Conservation (phyloP, 2,888 invertebrate genomes). For the Yponomeuta malinellus region DNA sequence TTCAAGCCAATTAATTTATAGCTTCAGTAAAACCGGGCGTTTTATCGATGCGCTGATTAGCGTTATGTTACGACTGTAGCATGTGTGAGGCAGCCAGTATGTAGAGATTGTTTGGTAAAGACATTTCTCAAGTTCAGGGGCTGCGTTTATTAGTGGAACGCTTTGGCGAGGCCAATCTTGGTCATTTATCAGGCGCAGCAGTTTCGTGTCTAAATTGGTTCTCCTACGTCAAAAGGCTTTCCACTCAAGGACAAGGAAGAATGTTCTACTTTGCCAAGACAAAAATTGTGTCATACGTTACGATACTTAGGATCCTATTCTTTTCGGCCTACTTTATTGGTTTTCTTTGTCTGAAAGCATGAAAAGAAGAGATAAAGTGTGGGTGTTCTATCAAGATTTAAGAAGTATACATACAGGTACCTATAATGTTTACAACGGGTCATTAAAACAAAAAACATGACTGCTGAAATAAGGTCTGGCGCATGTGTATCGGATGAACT, state of each 20-base stretch:
- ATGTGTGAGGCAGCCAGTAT: neutral
- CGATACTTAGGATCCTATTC: neutral
- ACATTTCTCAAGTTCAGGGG: constrained; percentile 14
- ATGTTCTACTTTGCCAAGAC: neutral
- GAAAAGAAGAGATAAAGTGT: too few species aligned
- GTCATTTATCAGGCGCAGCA: constrained; percentile 8
- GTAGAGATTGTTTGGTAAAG: constrained; percentile 9
- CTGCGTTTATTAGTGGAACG: constrained; percentile 10
- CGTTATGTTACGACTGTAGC: neutral
- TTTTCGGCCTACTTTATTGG: neutral
- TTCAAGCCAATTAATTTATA: neutral
- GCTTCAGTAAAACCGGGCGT: neutral
- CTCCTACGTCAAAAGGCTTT: neutral
- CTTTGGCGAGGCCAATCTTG: constrained; percentile 2
- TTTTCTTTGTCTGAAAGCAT: too few species aligned
- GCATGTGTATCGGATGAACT: too few species aligned
- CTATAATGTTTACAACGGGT: too few species aligned
- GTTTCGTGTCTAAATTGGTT: constrained; percentile 7
- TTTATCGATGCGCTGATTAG: neutral
- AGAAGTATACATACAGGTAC: too few species aligned
- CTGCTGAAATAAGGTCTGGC: too few species aligned
- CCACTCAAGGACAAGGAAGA: neutral
- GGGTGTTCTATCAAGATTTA: too few species aligned
- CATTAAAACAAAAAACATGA: too few species aligned
- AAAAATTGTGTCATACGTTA: neutral